phyloP scores from a whole-genome alignment of 92 coral and sea anemone species.

The Scolanthus callimorphus region DNA sequence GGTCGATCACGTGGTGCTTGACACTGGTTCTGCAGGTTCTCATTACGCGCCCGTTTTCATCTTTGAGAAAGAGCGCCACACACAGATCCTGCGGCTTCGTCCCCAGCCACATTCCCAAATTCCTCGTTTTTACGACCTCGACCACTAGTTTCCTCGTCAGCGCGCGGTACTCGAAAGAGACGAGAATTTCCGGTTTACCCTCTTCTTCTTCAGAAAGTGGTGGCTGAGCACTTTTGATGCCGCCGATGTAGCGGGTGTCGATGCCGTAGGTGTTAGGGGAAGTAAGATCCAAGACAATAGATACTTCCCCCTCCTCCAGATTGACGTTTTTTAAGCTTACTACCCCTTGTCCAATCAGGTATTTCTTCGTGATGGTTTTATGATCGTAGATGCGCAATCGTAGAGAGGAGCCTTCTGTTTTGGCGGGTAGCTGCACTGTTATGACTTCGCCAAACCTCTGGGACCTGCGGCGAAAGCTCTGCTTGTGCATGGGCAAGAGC shows the following conservation, averaged over 20 bases:
- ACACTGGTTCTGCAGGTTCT: constrained; percentile 82
- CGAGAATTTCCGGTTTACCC: constrained; percentile 63
- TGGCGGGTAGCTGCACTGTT: constrained; percentile 66
- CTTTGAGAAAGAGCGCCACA: constrained; percentile 77
- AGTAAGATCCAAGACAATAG: constrained; percentile 63
- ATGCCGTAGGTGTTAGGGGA: constrained; percentile 85
- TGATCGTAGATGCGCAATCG: constrained; percentile 93
- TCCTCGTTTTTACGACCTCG: constrained; percentile 77
- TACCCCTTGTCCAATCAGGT: constrained; percentile 86
- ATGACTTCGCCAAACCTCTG: constrained; percentile 79
- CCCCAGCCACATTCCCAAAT: constrained; percentile 62
- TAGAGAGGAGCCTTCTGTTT: constrained; percentile 62
- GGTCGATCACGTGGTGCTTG: constrained; percentile 83
- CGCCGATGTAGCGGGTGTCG: constrained; percentile 64
- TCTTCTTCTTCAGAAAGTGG: constrained; percentile 42
- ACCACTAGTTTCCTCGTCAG: constrained; percentile 77
- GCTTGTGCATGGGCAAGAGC: constrained; percentile 83
- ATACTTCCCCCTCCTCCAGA: constrained; percentile 60
- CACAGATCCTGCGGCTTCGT: constrained; percentile 75
- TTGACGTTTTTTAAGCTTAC: constrained; percentile 57
- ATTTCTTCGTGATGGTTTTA: constrained; percentile 70
- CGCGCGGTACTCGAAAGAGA: constrained; percentile 81
- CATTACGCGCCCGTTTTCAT: constrained; percentile 52
- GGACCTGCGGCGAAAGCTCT: constrained; percentile 80
- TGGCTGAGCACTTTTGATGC: constrained; percentile 30